phyloP scores from a whole-genome alignment of 35 echinoderm and acorn worm genomes.

The Ophiothrix spiculata region DNA sequence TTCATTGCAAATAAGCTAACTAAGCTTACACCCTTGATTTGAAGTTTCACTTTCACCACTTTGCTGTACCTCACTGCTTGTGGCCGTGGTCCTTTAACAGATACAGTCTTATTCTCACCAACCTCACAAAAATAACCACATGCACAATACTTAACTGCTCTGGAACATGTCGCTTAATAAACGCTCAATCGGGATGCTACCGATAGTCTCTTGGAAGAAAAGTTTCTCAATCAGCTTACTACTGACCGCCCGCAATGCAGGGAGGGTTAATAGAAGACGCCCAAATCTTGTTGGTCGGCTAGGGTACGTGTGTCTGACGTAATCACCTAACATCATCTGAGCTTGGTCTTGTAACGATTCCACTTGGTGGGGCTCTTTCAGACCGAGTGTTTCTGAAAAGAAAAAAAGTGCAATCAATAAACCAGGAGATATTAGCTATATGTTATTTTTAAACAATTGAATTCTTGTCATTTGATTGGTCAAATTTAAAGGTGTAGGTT shows the following conservation, averaged over 20 bases:
- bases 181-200: constrained; percentile 87
- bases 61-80: no score
- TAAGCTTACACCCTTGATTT: no score
- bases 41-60: no score
- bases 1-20: no score
- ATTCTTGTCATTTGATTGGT: no score
- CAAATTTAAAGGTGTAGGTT: no score
- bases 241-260: constrained; percentile 76
- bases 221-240: constrained; percentile 77
- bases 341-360: constrained; percentile 96
- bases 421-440: no score
- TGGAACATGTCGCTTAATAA: constrained; percentile 96
- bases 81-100: no score
- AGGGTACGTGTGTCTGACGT: constrained; percentile 68
- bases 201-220: constrained; percentile 96
- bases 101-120: no score
- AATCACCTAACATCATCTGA: constrained; percentile 94
- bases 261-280: constrained; percentile 79
- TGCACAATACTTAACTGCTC: constrained; percentile 84
- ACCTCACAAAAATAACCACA: no score
- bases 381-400: constrained; percentile 75
- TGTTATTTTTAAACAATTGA: no score
- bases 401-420: no score
- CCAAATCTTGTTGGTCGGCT: constrained; percentile 78
- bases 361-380: constrained; percentile 79